Conservation (phyloP, 2,113 vertebrate species). For the Phodopus roborovskii region DNA sequence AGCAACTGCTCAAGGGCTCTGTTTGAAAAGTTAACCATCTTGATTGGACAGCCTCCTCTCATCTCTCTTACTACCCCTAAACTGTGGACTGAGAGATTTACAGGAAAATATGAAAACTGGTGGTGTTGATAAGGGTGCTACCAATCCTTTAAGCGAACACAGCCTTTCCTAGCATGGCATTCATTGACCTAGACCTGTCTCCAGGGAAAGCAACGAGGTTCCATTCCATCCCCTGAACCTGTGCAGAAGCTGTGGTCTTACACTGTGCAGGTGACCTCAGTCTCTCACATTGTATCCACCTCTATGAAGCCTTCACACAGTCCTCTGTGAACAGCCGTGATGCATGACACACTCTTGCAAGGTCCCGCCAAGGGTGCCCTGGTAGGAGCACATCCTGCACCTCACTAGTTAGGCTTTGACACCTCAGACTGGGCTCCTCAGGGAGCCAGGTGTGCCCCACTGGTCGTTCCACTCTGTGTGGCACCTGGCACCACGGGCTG, state of each 20-base stretch:
- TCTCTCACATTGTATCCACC: background rate
- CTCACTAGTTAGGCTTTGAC: background rate
- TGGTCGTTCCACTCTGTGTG: background rate
- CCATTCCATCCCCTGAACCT: background rate
- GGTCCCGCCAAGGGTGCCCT: rapidly evolving
- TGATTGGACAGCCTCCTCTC: background rate
- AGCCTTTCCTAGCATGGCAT: background rate
- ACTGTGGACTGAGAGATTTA: background rate
- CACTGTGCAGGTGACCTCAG: background rate
- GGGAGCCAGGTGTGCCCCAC: conserved; percentile 7
- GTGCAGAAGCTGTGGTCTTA: background rate
- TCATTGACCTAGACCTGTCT: background rate
- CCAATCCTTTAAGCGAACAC: background rate
- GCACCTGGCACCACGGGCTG: conserved; percentile 9
- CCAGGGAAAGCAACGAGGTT: background rate
- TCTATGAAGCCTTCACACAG: background rate
- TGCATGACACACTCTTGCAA: background rate
- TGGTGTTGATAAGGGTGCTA: background rate
- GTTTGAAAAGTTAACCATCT: background rate
- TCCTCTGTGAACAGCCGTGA: background rate
- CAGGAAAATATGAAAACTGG: background rate
- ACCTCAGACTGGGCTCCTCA: background rate
- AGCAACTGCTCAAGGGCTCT: background rate
- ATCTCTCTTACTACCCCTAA: background rate
- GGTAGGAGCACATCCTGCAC: rapidly evolving